These are phyloP conservation scores for Hyla sarda DNA, from an alignment of 2,113 vertebrate genomes.

Conservation along the genomic window DNA sequence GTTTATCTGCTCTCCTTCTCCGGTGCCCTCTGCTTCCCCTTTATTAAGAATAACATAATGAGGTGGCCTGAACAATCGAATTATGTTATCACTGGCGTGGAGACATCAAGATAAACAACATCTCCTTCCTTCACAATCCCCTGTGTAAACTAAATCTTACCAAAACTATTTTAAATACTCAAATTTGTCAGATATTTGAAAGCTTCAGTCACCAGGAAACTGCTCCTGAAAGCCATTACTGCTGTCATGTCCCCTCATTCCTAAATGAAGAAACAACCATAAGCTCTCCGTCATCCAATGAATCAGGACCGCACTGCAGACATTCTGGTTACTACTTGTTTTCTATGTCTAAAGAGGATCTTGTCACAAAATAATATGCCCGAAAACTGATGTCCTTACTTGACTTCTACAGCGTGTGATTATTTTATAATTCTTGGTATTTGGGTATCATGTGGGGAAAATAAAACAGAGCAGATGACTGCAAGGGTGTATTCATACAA, in stretches of 20 bases:
- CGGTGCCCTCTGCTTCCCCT: slow-evolving; percentile 30
- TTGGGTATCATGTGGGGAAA: neutral
- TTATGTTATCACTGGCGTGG: slow-evolving; percentile 46
- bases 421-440: neutral
- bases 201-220: slow-evolving; percentile 39
- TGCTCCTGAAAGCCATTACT: slow-evolving; percentile 40
- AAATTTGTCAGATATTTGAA: slow-evolving; percentile 39
- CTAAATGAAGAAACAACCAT: slow-evolving; percentile 25
- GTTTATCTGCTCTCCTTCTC: slow-evolving; percentile 6
- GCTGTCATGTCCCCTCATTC: slow-evolving; percentile 5
- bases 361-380: neutral
- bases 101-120: slow-evolving; percentile 49
- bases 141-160: slow-evolving; percentile 48
- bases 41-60: slow-evolving; percentile 49
- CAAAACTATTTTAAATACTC: slow-evolving; percentile 51
- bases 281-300: neutral
- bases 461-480: neutral
- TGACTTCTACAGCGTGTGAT: neutral
- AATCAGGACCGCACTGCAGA: neutral
- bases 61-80: slow-evolving; percentile 40
- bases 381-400: neutral
- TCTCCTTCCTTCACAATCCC: slow-evolving; percentile 40
- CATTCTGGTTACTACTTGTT: neutral
- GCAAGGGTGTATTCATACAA: no score
- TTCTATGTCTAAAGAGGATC: neutral